Base-by-base conservation (phyloP, 1,140 invertebrate genomes). In the Pogonomyrmex barbatus region DNA sequence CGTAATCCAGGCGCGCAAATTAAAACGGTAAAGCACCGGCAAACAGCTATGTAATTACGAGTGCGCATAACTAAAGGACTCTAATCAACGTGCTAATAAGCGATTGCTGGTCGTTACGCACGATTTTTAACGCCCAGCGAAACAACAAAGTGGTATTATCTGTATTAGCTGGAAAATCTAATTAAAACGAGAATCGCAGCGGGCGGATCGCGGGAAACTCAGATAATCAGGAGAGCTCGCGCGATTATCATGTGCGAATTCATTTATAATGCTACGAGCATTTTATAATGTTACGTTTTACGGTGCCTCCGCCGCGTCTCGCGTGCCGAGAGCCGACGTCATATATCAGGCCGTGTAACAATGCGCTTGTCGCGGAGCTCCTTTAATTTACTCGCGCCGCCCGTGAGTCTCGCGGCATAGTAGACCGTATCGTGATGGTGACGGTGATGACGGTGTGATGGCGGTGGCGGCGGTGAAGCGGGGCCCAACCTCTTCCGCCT, bases 401-500 rank as follows among this genome's bases (percentile, higher is more conserved):
- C 81, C 83, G 58, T 71, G 81, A 73, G 75, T 81, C 54, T n/a
- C 63, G 63, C 24, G 33, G 77, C 24, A 24, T 67, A 68, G 71
- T 45, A 73, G 60, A 45, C 45, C 85, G 81, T 90, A 75, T 88
- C 88, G 85, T 9, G 14, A 6, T 24, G 30, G 17, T 42, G 39
- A 75, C 14, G 24, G 24, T 24, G 24, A 24, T 24, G 24, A 24
- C 0, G 24, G 24, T 24, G 24, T 24, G 24, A 24, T 24, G 24
- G 24, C 24, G 24, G 24, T 24, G 24, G 24, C 24, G 24, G 24
- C 24, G 24, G 24, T 24, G 2, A 12, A n/a, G 5, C 12, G n/a
- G 62, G 62, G 62, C 62, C 24, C 56, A 10, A 52, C 81, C 75
- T 88, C 90, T 90, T 91, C 89, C 89, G 77, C 68, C 17, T 88